phyloP scores from a whole-genome alignment of 1,140 invertebrate genomes.

The Apis florea region DNA sequence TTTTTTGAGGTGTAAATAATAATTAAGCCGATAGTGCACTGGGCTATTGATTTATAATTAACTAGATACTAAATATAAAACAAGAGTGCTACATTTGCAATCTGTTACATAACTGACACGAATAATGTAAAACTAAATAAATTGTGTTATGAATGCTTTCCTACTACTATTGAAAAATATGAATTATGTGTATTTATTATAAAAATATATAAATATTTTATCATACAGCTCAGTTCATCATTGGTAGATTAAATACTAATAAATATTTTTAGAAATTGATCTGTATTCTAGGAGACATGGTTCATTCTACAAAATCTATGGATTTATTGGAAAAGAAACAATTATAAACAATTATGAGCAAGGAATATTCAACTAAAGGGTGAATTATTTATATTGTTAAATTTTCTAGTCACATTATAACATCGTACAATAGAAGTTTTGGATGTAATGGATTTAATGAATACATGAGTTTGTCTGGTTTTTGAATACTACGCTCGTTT shows the following conservation, averaged over 20 bases:
- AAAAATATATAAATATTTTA: background rate
- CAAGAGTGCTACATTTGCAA: constrained; percentile 15
- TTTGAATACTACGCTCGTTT: constrained; percentile 24
- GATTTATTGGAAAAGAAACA: constrained; percentile 55
- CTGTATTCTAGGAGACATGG: constrained; percentile 59
- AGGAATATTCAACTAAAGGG: constrained; percentile 31
- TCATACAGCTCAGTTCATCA: constrained; percentile 41
- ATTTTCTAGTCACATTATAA: constrained; percentile 68
- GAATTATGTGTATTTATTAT: background rate
- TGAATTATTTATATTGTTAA: constrained; percentile 50
- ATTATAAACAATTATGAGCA: constrained; percentile 36
- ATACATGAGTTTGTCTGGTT: constrained; percentile 26
- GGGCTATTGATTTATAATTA: constrained; percentile 39
- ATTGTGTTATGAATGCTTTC: constrained; percentile 19
- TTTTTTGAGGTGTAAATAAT: constrained; percentile 36
- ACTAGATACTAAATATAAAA: constrained; percentile 31
- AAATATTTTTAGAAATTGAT: background rate
- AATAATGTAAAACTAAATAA: constrained; percentile 5
- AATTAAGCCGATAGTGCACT: constrained; percentile 32
- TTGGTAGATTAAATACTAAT: constrained; percentile 18
- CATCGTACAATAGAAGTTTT: constrained; percentile 22
- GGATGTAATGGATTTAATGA: constrained; percentile 18
- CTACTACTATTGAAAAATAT: background rate
- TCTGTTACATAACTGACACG: constrained; percentile 21
- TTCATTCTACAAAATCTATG: constrained; percentile 53